phyloP scores from a whole-genome alignment of 2,113 vertebrate species.

The Neopipo cinnamomea region DNA sequence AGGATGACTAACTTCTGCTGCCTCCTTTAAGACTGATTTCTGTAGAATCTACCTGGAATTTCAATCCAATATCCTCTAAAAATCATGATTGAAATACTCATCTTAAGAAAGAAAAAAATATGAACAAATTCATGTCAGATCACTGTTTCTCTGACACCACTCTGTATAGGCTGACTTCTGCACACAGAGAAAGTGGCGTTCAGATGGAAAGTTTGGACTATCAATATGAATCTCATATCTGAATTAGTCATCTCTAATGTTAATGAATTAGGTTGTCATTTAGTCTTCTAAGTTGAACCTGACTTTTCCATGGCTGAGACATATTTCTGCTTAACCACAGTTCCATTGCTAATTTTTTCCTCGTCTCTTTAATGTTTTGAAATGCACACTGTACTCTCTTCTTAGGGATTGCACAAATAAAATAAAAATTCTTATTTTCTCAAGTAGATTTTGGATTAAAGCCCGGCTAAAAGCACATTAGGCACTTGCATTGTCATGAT shows the following conservation, averaged over 20 bases:
- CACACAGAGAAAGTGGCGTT: not conserved
- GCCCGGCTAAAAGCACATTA: not conserved
- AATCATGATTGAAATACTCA: not conserved
- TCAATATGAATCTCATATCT: not conserved
- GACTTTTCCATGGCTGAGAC: not conserved
- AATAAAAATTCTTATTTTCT: not conserved
- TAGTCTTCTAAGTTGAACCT: not conserved
- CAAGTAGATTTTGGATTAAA: not conserved
- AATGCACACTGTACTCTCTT: not conserved
- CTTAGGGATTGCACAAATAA: not conserved
- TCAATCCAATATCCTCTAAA: not conserved
- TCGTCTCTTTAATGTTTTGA: not conserved
- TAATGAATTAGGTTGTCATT: not conserved
- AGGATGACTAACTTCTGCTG: not conserved
- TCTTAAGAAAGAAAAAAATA: not conserved
- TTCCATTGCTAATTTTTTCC: not conserved
- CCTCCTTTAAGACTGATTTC: not conserved
- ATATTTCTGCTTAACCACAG: not conserved
- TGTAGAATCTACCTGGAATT: not conserved
- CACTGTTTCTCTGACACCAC: not conserved
- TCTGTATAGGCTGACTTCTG: not conserved
- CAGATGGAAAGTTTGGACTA: not conserved
- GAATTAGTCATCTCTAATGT: not conserved
- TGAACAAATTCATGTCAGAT: not conserved
- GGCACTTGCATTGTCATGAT: not conserved